phyloP scores from a whole-genome alignment of 2,888 invertebrate species.

The Rotaria magnacalcarata region DNA sequence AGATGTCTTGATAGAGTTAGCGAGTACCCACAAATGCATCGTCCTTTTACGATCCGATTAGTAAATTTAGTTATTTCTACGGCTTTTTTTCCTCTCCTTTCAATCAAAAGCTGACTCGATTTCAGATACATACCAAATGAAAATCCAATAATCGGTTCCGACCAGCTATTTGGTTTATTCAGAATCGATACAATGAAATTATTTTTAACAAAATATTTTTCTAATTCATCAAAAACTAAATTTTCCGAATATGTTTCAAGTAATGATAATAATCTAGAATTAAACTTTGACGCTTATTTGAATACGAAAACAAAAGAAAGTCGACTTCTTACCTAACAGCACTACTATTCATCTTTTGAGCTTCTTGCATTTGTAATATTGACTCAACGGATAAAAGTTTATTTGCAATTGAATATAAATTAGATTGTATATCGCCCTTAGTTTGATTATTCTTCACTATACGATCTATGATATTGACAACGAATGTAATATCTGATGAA shows the following conservation, averaged over 20 bases:
- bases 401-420: constrained; percentile 18
- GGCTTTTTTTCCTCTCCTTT: too few relatives aligned
- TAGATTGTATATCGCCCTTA: background rate
- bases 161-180: background rate
- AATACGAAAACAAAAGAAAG: background rate
- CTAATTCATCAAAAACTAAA: background rate
- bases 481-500: background rate
- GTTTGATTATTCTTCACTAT: background rate
- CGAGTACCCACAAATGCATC: too few relatives aligned
- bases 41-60: too few relatives aligned
- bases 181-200: background rate
- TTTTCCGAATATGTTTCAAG: background rate
- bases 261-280: background rate
- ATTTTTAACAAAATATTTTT: background rate
- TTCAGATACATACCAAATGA: background rate
- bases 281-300: background rate
- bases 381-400: background rate
- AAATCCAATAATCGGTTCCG: constrained; percentile 9
- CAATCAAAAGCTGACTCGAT: too few relatives aligned
- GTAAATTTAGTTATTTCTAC: too few relatives aligned
- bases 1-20: too few relatives aligned
- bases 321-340: background rate
- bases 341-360: background rate
- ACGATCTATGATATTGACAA: background rate
- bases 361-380: background rate